Conservation (phyloP, 2,888 invertebrate species). For the Prenolepis imparis region DNA sequence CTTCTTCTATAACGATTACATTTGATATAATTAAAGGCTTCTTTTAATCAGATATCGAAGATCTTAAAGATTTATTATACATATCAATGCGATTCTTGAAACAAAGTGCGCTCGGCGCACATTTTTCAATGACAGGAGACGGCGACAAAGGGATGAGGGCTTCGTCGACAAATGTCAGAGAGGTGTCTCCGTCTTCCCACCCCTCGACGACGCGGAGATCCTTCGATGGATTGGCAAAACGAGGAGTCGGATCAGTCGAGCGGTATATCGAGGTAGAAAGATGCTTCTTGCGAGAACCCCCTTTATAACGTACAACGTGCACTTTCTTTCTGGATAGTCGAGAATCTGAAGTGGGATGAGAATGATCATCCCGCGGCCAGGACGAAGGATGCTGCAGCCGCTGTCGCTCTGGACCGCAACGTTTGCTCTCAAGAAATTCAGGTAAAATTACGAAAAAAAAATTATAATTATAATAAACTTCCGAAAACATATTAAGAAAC, state of each 20-base stretch:
- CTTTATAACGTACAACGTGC: conserved; percentile 39
- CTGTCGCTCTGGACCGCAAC: conserved; percentile 67
- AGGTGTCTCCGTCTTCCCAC: conserved; percentile 25
- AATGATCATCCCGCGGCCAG: conserved; percentile 65
- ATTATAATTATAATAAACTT: not conserved
- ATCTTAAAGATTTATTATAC: not conserved
- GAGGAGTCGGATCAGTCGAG: conserved; percentile 77
- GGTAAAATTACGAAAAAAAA: conserved; percentile 46
- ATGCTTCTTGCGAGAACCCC: not conserved
- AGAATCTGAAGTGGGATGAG: conserved; percentile 74
- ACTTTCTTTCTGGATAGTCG: conserved; percentile 66
- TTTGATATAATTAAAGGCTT: not conserved
- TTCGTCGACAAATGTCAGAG: conserved; percentile 49
- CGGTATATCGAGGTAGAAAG: conserved; percentile 68
- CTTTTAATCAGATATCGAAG: not conserved
- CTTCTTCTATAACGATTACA: not conserved
- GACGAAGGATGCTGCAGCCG: conserved; percentile 71
- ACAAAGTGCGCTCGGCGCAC: conserved; percentile 40
- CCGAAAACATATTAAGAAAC: not conserved
- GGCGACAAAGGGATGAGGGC: conserved; percentile 19
- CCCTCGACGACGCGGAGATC: conserved; percentile 59
- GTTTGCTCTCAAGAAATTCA: conserved; percentile 71
- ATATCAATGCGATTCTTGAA: conserved; percentile 17
- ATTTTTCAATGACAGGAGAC: conserved; percentile 30
- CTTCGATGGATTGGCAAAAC: conserved; percentile 80